Evolutionary conservation across 1,140 invertebrate genomes (phyloP), one percentile per base, ranked within the genome.

Genomic region (Centruroides vittatus): DNA sequence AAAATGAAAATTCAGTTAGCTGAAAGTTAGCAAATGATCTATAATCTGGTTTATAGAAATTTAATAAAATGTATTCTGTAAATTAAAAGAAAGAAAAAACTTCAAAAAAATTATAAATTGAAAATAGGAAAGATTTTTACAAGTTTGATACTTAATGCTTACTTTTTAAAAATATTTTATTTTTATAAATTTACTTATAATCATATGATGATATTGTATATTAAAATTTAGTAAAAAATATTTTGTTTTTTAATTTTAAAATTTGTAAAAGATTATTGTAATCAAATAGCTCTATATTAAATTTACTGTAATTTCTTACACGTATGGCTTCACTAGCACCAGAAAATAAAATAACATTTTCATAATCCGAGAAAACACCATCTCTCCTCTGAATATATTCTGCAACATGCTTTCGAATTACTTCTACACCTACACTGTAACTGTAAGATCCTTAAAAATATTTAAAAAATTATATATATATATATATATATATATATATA

Each of bases 251-350:
- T 13, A 13, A 51, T 23, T 46, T 50, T 56, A 60, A 13, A 60
- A 36, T n/a, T 23, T 23, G 23, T 23, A 23, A 23, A 23, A 23
- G 23, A 23, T 23, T 23, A 23, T 23, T 23, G 2, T 1, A 4
- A 60, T 11, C 34, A n/a, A 10, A 62, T 62, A 62, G 23, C 2
- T 23, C 23, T 23, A 23, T 23, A 47, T 1, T 23, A 23, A 56
- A 9, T 52, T 50, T 11, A 34, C 35, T 62, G 23, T 23, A 23
- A 23, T 23, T 23, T 23, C 23, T 23, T 67, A 86, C 85, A 79
- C 93, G 90, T 70, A 97, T 94, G 55, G 82, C 88, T 71, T 90
- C 89, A 34, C 88, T 91, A 41, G 93, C 92, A 65, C 96, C 96
- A 36, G 85, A 87, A 50, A 85, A 86, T 7, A 99, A 76, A 59